Conservation (phyloP, 2,888 invertebrate species). For the Sphaeridia pumilis region DNA sequence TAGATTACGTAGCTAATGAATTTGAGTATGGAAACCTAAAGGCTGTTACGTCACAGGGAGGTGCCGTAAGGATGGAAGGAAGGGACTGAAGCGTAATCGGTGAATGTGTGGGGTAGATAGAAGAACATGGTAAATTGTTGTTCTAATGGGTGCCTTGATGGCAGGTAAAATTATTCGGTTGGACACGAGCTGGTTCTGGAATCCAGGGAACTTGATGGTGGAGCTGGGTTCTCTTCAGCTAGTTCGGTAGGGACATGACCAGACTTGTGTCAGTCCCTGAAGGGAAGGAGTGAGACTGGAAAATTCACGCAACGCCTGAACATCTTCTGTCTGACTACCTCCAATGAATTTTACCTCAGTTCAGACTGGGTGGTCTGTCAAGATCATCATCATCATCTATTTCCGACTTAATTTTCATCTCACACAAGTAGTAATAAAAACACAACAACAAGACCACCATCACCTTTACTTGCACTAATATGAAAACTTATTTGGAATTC, state of each 20-base stretch:
- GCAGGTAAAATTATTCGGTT: conserved; percentile 1
- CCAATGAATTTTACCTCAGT: not conserved
- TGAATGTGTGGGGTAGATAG: not conserved
- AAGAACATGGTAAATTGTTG: conserved; percentile 1
- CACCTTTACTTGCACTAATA: no score
- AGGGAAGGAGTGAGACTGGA: not conserved
- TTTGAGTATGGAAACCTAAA: no score
- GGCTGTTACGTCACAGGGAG: no score
- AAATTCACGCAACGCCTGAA: not conserved
- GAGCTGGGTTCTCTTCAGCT: not conserved
- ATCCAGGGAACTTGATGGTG: not conserved
- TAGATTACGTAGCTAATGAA: no score
- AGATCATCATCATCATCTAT: not conserved
- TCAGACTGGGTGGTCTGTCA: not conserved
- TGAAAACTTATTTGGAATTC: no score
- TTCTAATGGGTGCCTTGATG: not conserved
- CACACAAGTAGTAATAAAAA: conserved; percentile 1
- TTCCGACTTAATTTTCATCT: not conserved
- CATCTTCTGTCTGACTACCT: not conserved
- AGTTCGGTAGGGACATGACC: no score
- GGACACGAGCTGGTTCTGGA: no score
- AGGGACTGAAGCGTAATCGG: no score
- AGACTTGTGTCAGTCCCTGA: not conserved
- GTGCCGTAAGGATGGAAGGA: no score
- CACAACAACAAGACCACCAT: conserved; percentile 2